A percentile compares a stretch with the other conserved stretches of the same genome.
These are phyloP conservation scores for Lagopus muta DNA, from an alignment of 2,113 vertebrate genomes.

Conservation along the genomic window DNA sequence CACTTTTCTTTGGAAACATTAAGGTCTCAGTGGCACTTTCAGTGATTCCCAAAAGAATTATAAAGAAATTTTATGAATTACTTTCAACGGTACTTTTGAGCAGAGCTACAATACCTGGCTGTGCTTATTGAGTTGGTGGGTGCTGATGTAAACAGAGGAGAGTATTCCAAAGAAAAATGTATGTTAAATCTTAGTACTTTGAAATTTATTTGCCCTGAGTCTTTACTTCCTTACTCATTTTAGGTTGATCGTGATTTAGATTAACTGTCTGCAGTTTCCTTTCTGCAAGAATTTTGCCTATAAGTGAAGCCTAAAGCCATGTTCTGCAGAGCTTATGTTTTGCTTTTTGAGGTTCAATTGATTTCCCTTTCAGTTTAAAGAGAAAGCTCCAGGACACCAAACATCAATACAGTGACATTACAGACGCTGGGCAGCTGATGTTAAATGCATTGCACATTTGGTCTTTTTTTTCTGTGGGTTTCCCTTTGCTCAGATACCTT, in stretches of 20 bases:
- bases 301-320: not conserved
- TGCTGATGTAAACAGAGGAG: not conserved
- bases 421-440: conserved; percentile 37
- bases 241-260: conserved; percentile 4
- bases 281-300: conserved; percentile 9
- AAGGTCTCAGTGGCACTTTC: not conserved
- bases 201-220: not conserved
- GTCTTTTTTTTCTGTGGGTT: conserved; percentile 46
- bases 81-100: not conserved
- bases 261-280: not conserved
- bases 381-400: conserved; percentile 48
- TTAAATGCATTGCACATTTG: conserved; percentile 38
- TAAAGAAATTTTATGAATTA: not conserved
- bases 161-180: not conserved
- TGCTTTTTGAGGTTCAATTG: conserved; percentile 47
- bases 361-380: conserved; percentile 47
- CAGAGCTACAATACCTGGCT: not conserved
- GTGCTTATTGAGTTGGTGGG: not conserved
- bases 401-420: conserved; percentile 65
- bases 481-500: conserved; percentile 5
- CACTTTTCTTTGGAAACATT: not conserved
- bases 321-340: conserved; percentile 9
- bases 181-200: not conserved
- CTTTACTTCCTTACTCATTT: not conserved
- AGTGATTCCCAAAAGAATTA: not conserved